phyloP scores from a whole-genome alignment of 2,888 invertebrate species.

The Allophyes oxyacanthae region DNA sequence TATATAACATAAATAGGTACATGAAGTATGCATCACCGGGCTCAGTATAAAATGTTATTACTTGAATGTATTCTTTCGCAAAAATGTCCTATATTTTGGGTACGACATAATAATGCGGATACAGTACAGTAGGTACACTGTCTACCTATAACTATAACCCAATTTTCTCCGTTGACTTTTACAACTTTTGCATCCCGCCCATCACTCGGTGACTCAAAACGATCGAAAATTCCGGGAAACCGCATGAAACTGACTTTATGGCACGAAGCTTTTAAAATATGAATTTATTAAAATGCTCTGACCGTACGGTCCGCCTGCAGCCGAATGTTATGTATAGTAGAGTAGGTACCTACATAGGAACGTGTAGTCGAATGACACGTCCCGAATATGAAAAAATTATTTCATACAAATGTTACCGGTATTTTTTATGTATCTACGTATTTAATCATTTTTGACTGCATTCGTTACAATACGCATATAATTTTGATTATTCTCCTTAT shows the following conservation, averaged over 20 bases:
- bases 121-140: not conserved
- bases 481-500: not conserved
- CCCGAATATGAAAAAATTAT: slow-evolving; percentile 18
- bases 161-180: slow-evolving; percentile 1
- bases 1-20: no score
- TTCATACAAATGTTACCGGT: slow-evolving; percentile 19
- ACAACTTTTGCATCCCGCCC: not conserved
- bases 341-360: not conserved
- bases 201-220: not conserved
- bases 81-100: not conserved
- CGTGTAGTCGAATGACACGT: slow-evolving; percentile 22
- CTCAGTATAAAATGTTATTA: no score
- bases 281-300: slow-evolving; percentile 29
- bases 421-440: not conserved
- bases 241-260: slow-evolving; percentile 12
- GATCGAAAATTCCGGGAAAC: slow-evolving; percentile 1
- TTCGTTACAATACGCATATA: no score
- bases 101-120: not conserved
- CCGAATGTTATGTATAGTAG: not conserved
- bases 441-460: not conserved
- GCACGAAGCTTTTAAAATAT: slow-evolving; percentile 35
- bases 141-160: not conserved
- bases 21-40: no score
- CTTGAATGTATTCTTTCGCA: not conserved
- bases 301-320: slow-evolving; percentile 2